Base-by-base conservation (phyloP, 2,888 invertebrate species). In the Nysson spinosus region DNA sequence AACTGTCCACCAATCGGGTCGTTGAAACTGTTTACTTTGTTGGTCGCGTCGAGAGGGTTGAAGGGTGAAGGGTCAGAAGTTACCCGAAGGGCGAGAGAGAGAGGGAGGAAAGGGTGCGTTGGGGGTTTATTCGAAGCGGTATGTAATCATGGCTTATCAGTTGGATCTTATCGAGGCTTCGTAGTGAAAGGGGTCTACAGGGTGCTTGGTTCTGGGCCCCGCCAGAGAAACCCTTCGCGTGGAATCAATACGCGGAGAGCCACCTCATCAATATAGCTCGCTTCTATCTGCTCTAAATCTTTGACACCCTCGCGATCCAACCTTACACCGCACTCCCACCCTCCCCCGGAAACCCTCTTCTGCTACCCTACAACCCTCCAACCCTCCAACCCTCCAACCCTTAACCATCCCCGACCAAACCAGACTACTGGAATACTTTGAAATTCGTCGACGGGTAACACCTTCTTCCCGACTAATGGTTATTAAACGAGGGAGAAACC, bases 91-190 rank as follows among this genome's bases (percentile, higher is more conserved):
- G 12, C n/a, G 43, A n/a, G 22, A 37, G 46, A 28, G 12, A 32
- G 26, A 19, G 24, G 17, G 19, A 40, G 34, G 24, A 19, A 43
- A 30, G 14, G 34, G 12, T 26, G 9, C 6, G 24, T 4, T 39
- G 14, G 40, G 51, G 60, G 58, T 47, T 24, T 64, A 26, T 35
- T 39, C 43, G 51, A 51, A 58, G 62, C 61, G 75, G 78, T 74
- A 76, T 78, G 83, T 83, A 85, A 86, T 84, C 86, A 83, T 87
- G 86, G 70, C 78, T 79, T 87, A 87, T 87, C 86, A 68, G 70
- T 39, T 26, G 80, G 84, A 87, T 87, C 86, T 86, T 86, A 86
- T 87, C 86, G 78, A 64, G 60, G 57, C 60, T 69, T 76, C 78
- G 78, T 75, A 76, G 78, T 74, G 79, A 83, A 80, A 79, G 81